Base-by-base conservation (phyloP, 2,797 vertebrate species). In the Gambusia yucatana region DNA sequence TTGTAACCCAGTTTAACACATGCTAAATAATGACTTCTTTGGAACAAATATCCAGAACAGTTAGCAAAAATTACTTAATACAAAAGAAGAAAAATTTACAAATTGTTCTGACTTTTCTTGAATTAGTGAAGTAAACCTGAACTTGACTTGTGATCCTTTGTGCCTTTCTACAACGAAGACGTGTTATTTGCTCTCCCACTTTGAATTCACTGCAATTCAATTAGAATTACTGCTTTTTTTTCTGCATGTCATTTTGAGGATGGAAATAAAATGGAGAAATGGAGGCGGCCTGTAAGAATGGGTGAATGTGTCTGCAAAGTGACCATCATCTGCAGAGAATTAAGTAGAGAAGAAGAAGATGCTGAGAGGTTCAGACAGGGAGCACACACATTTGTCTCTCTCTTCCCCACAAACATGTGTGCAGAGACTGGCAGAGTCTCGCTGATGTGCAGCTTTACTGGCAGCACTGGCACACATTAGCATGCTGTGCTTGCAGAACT, bases 381-480 rank as follows among this genome's bases (percentile, higher is more conserved):
- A 86, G 55, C 73, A 10, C 88, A 86, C 74, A 82, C 78, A 80
- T 83, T 73, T 65, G 41, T 74, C 28, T 74, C 61, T 43, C 36
- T 39, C 43, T 47, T 67, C 75, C 77, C 59, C 33, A 76, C 6
- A 79, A 20, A 59, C 59, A 79, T 75, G 76, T 75, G 57, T 72
- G 30, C 7, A 73, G 73, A 14, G 70, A 17, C 30, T 17, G 73
- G 73, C 73, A 7, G 0, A n/a, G 50, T 47, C 81, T 77, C 76
- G 1, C 30, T 95, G 94, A 94, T 13, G 82, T 78, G 73, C 63
- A 94, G 92, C 59, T 0, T 78, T 77, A 78, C 82, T 94, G 95
- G 92, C 95, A 95, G 92, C 83, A 57, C 69, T 73, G 84, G 89
- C 84, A 36, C 84, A 82, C 83, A 91, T 88, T 91, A 86, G 93